Conservation (phyloP, 2,888 invertebrate species). For the Bimastos eiseni region DNA sequence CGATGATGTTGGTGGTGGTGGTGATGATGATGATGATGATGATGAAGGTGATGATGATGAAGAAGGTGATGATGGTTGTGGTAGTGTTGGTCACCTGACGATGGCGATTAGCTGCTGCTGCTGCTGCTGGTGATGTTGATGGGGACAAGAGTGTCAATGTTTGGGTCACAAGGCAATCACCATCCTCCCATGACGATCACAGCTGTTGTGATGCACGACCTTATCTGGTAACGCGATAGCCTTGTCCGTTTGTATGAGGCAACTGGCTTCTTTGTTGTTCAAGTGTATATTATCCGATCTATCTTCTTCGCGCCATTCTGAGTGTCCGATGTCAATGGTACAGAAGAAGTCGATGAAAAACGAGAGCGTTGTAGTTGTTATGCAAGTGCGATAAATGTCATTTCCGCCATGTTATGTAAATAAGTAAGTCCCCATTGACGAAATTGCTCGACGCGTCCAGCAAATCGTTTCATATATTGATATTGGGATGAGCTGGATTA, state of each 20-base stretch:
- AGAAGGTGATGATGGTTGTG: constrained; percentile 18
- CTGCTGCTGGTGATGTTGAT: not conserved
- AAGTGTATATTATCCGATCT: not conserved
- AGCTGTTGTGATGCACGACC: not conserved
- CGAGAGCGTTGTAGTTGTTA: not conserved
- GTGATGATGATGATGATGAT: not conserved
- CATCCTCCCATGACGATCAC: not conserved
- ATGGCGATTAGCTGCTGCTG: not conserved
- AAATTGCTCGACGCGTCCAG: not conserved
- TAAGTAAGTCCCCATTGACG: not conserved
- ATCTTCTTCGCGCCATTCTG: not conserved
- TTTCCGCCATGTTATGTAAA: not conserved
- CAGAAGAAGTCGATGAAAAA: not conserved
- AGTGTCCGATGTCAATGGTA: constrained; percentile 14
- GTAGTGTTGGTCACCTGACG: not conserved
- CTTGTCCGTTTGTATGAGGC: not conserved
- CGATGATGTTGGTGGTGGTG: constrained; percentile 23
- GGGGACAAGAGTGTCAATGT: not conserved
- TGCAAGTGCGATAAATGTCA: constrained; percentile 6
- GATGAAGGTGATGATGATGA: not conserved
- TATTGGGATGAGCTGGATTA: constrained; percentile 5
- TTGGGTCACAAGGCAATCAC: not conserved
- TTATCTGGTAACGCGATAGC: not conserved
- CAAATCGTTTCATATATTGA: not conserved
- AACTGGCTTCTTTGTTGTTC: not conserved